These are phyloP conservation scores for Clamator glandarius DNA, from an alignment of 2,797 vertebrate species.

Conservation along the genomic window DNA sequence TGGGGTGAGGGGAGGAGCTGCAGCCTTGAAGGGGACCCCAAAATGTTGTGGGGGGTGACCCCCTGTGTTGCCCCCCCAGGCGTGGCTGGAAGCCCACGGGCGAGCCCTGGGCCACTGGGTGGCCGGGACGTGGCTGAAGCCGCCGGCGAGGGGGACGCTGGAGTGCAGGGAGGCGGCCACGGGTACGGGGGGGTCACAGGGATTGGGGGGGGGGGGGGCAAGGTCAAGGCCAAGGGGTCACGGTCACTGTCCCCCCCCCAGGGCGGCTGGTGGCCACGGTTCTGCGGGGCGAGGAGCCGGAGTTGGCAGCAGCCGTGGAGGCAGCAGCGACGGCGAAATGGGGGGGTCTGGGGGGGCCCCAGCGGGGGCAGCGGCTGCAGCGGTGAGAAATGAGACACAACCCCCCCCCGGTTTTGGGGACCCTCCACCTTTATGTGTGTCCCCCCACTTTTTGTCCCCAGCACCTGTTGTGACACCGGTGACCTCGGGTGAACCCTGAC, in stretches of 20 bases:
- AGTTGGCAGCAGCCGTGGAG: not conserved
- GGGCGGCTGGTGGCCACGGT: not conserved
- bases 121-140: constrained; percentile 70
- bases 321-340: not conserved
- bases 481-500: too few species aligned
- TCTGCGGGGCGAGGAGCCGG: not conserved
- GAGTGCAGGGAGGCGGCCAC: constrained; percentile 64
- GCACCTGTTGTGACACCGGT: too few species aligned
- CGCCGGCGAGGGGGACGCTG: not conserved
- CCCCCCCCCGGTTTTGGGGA: too few species aligned
- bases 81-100: constrained; percentile 74
- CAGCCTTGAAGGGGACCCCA: too few species aligned
- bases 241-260: too few species aligned
- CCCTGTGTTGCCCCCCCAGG: constrained; percentile 28
- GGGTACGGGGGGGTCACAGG: constrained; percentile 64
- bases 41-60: too few species aligned
- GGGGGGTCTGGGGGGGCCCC: not conserved
- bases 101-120: constrained; percentile 72
- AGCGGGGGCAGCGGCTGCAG: constrained; percentile 66
- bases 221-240: too few species aligned
- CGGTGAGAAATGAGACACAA: too few species aligned
- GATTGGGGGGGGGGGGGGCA: too few species aligned
- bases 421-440: too few species aligned
- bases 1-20: too few species aligned
- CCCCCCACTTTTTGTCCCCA: too few species aligned